Conservation (phyloP, 2,113 vertebrate genomes). For the Pluvialis apricaria region DNA sequence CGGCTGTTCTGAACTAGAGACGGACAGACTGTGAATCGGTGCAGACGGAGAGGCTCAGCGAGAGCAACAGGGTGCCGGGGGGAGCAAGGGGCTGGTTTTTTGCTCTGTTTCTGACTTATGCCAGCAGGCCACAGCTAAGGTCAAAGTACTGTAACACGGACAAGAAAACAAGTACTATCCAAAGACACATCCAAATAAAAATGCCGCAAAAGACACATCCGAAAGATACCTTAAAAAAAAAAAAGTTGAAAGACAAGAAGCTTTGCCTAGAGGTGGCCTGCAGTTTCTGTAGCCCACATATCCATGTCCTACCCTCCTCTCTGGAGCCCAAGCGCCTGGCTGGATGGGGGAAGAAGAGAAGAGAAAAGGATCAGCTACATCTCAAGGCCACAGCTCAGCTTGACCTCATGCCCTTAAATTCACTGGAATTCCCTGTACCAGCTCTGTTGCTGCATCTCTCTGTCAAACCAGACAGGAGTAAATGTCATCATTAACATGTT, state of each 20-base stretch:
- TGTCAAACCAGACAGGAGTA: neutral
- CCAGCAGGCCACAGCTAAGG: neutral
- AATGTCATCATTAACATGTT: neutral
- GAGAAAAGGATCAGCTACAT: neutral
- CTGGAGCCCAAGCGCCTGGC: neutral
- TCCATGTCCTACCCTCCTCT: neutral
- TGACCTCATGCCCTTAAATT: neutral
- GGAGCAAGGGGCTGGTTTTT: neutral
- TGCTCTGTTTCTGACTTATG: neutral
- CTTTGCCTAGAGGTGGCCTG: neutral
- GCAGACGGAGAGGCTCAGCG: neutral
- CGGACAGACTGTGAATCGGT: neutral
- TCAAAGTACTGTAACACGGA: neutral
- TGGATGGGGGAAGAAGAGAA: neutral
- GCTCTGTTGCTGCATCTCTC: neutral
- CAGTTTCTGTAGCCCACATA: neutral
- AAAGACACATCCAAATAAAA: neutral
- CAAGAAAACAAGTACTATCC: neutral
- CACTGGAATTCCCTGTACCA: neutral
- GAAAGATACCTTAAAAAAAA: neutral
- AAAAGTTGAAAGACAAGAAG: neutral
- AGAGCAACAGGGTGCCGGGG: accelerated
- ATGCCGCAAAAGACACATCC: neutral
- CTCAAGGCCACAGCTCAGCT: neutral
- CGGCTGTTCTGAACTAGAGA: neutral